phyloP scores from a whole-genome alignment of 2,888 invertebrate species.

The Odontothrips loti region DNA sequence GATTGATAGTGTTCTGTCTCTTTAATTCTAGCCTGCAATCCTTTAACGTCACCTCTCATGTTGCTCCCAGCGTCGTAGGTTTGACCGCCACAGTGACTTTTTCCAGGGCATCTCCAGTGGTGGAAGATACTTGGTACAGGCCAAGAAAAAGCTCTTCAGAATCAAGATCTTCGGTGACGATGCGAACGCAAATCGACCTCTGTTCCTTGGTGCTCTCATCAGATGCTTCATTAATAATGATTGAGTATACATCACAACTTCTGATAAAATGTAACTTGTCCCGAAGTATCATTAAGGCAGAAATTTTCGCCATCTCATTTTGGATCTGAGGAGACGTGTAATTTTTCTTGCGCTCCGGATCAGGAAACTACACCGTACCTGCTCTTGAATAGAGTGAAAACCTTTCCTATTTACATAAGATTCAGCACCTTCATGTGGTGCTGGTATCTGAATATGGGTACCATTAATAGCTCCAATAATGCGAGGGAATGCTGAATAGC shows the following conservation, averaged over 20 bases:
- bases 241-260: background rate
- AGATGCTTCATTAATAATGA: background rate
- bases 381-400: too few relatives aligned
- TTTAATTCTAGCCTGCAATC: slow-evolving; percentile 31
- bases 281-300: background rate
- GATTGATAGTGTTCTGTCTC: slow-evolving; percentile 32
- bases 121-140: background rate
- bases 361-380: too few relatives aligned
- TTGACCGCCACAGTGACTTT: slow-evolving; percentile 26
- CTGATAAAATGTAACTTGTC: background rate
- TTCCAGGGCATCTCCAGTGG: background rate
- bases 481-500: too few relatives aligned
- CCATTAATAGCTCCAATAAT: too few relatives aligned
- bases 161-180: background rate
- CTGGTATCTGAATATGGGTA: too few relatives aligned
- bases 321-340: background rate
- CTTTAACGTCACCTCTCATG: slow-evolving; percentile 33
- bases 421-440: too few relatives aligned
- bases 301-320: background rate
- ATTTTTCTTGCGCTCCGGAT: background rate
- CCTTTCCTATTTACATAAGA: too few relatives aligned
- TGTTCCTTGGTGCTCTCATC: background rate
- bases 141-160: background rate
- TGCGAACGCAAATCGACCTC: background rate
- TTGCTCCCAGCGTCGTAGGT: slow-evolving; percentile 32